Evolutionary conservation across 2,797 vertebrate genomes (phyloP).

Genomic region (Alectoris magna): DNA sequence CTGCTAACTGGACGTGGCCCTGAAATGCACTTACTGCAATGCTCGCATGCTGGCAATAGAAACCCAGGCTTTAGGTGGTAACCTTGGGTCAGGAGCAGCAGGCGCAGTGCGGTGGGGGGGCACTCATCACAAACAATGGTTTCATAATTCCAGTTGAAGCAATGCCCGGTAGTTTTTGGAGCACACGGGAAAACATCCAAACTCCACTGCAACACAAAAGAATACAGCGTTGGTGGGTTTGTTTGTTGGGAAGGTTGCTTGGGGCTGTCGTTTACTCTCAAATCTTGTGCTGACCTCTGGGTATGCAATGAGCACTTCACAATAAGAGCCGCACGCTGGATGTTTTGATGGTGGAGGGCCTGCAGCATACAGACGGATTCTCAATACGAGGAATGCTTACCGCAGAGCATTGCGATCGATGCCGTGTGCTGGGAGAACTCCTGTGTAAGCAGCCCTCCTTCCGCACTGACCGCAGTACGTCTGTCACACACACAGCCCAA

Average conservation of each 20-base stretch:
- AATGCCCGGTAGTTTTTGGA: neutral
- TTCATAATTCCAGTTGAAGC: neutral
- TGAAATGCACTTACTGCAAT: neutral
- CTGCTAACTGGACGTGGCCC: neutral
- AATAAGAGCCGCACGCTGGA: neutral
- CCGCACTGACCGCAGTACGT: neutral
- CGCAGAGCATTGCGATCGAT: slow-evolving; percentile 13
- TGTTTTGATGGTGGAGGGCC: neutral
- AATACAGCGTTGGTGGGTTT: neutral
- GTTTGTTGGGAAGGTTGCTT: neutral
- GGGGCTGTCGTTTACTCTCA: neutral
- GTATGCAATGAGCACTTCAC: neutral
- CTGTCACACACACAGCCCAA: neutral
- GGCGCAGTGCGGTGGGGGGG: neutral
- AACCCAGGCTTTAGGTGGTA: neutral
- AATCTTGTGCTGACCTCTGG: neutral
- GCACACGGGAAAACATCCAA: neutral
- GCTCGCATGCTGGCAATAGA: rapidly evolving
- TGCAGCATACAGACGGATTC: neutral
- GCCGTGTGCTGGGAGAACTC: neutral
- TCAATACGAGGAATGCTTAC: neutral
- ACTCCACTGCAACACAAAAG: neutral
- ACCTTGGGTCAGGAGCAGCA: neutral
- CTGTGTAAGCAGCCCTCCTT: neutral
- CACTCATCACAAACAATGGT: neutral